phyloP scores from a whole-genome alignment of 2,113 vertebrate species.

The Steatornis caripensis region DNA sequence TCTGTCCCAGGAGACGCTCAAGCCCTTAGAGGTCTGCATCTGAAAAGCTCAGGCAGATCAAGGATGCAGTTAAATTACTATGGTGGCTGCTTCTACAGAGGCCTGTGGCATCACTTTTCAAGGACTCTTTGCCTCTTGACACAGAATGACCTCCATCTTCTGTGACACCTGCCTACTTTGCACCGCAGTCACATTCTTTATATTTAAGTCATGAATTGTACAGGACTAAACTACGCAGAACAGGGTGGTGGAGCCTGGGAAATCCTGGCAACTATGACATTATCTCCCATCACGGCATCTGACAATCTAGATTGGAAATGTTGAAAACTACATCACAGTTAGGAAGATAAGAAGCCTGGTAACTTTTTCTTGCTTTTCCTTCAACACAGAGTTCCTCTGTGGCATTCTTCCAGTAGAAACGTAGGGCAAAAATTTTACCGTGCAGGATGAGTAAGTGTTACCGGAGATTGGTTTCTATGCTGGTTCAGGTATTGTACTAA shows the following conservation, averaged over 20 bases:
- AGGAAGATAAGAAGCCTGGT: not conserved
- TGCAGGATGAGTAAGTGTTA: not conserved
- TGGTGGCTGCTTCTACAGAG: not conserved
- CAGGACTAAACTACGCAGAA: not conserved
- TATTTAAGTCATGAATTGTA: not conserved
- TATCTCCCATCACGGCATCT: not conserved
- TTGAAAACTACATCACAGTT: not conserved
- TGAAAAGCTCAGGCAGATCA: not conserved
- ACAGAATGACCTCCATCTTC: not conserved
- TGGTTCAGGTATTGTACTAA: not conserved
- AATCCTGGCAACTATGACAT: not conserved
- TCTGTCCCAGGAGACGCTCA: not conserved
- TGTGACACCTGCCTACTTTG: not conserved
- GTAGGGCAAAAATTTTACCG: not conserved
- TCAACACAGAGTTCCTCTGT: not conserved
- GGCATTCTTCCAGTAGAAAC: not conserved
- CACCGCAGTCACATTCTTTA: not conserved
- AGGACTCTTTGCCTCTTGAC: not conserved
- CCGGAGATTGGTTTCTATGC: not conserved
- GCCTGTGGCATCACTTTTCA: not conserved
- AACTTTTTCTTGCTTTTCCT: not conserved
- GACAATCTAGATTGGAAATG: not conserved
- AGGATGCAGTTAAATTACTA: not conserved
- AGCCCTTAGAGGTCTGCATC: not conserved
- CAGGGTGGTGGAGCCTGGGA: too few relatives aligned